A percentile compares a stretch with the other conserved stretches of the same genome.
Evolutionary conservation across 2,888 invertebrate species (phyloP).

Genomic region (Glaucopsyche alexis): DNA sequence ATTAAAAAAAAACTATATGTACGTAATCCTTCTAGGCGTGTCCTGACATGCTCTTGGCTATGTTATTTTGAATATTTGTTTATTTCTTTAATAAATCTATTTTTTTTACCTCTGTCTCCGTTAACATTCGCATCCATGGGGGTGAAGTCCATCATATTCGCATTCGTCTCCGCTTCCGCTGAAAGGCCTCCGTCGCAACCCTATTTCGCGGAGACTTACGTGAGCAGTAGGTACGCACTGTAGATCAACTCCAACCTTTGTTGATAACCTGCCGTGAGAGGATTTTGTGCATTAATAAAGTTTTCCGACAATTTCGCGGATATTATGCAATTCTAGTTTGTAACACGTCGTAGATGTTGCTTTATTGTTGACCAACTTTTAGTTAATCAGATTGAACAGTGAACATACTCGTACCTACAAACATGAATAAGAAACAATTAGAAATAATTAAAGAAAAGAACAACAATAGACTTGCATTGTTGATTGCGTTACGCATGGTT

Average conservation of each 20-base stretch:
- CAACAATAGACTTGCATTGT: no score
- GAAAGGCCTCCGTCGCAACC: neutral
- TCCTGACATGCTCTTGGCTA: no score
- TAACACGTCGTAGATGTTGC: neutral
- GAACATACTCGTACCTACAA: no score
- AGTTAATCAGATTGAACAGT: neutral
- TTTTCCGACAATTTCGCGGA: conserved; percentile 36
- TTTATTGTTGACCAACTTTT: conserved; percentile 2
- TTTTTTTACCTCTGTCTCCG: no score
- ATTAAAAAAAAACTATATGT: no score
- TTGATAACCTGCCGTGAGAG: conserved; percentile 40
- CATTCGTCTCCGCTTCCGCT: neutral
- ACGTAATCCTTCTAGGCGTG: no score
- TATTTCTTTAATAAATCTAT: no score
- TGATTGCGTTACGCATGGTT: no score
- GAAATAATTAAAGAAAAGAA: no score
- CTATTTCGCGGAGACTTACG: conserved; percentile 3
- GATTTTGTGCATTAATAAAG: conserved; percentile 31
- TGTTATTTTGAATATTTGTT: no score
- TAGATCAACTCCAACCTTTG: conserved; percentile 37
- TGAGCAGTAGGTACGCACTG: conserved; percentile 28
- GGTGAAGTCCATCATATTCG: neutral
- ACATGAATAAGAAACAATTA: no score
- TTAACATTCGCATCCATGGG: no score
- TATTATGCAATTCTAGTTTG: conserved; percentile 35